Conservation (phyloP, 2,888 invertebrate genomes). For the Silvanus unidentatus region DNA sequence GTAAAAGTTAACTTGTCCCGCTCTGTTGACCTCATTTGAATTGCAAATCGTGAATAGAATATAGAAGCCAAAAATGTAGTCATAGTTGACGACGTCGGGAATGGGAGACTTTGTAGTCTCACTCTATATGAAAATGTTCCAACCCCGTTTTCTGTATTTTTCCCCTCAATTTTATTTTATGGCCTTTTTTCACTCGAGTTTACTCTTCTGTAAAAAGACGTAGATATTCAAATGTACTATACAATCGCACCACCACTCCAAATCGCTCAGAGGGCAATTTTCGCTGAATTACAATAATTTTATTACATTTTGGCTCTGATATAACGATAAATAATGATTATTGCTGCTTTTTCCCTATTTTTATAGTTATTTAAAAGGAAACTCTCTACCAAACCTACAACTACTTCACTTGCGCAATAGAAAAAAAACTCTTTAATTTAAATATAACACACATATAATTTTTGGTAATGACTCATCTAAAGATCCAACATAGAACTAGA, state of each 20-base stretch:
- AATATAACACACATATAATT: not conserved
- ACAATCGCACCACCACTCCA: constrained; percentile 13
- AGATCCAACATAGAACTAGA: not conserved
- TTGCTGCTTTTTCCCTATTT: constrained; percentile 8
- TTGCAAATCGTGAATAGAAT: constrained; percentile 11
- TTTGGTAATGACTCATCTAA: not conserved
- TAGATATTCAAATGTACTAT: constrained; percentile 21
- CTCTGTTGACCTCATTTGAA: constrained; percentile 16
- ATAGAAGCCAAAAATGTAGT: not conserved
- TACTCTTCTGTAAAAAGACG: constrained; percentile 21
- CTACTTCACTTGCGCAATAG: constrained; percentile 8
- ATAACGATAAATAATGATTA: constrained; percentile 17
- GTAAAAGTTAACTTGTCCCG: constrained; percentile 16
- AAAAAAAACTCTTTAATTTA: constrained; percentile 6
- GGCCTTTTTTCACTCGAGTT: constrained; percentile 11
- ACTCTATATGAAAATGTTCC: constrained; percentile 4
- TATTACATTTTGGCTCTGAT: constrained; percentile 11
- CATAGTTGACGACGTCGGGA: constrained; percentile 2
- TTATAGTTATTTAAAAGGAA: not conserved
- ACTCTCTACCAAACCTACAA: constrained; percentile 4
- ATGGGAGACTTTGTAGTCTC: not conserved
- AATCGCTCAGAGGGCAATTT: constrained; percentile 7
- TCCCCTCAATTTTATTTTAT: constrained; percentile 24
- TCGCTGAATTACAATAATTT: constrained; percentile 18
- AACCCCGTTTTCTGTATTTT: constrained; percentile 12